Evolutionary conservation across 2,113 vertebrate species (phyloP), one percentile per base, ranked within the genome.

Genomic region (Patagioenas fasciata): DNA sequence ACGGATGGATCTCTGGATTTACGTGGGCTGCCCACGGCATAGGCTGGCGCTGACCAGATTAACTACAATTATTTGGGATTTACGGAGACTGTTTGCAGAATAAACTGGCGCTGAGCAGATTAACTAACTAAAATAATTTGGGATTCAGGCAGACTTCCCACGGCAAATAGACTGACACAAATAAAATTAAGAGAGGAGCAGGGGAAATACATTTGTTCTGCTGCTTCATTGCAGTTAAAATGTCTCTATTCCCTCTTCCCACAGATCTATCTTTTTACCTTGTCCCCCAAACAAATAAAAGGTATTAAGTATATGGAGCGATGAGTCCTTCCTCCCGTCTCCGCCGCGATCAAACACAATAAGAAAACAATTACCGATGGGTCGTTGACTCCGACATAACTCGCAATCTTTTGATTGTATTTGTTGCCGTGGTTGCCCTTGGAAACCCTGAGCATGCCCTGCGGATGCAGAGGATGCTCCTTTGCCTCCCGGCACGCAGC

Each of bases 361-460:
- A 66, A 80, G 61, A 85, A 48, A 65, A 40, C 66, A 77, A 85
- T 84, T 80, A 61, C 58, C 23, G 85, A 38, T 12, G 66, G 61
- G 48, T 79, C 66, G 38, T 85, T 85, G 47, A 11, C 80, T 42
- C 54, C 89, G 6, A 10, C 50, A 10, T 38, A 44, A 29, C 44
- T 69, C 13, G 24, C n/a, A 34, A 18, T 31, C 17, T 72, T 71
- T 58, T 23, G 65, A 65, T 54, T 81, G 53, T 91, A 53, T 89
- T 93, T 74, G 44, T 75, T 53, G 85, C 11, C 32, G 92, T 9
- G 32, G 92, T 97, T 67, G 78, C 91, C 90, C 95, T 80, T 84
- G 94, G 96, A 96, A 96, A 95, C 69, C 12, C 40, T 26, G 50
- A 95, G 91, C 85, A 75, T 87, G 73, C 93, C 95, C 95, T 48